Base-by-base conservation (phyloP, 2,888 invertebrate species). In the Latheticus oryzae region DNA sequence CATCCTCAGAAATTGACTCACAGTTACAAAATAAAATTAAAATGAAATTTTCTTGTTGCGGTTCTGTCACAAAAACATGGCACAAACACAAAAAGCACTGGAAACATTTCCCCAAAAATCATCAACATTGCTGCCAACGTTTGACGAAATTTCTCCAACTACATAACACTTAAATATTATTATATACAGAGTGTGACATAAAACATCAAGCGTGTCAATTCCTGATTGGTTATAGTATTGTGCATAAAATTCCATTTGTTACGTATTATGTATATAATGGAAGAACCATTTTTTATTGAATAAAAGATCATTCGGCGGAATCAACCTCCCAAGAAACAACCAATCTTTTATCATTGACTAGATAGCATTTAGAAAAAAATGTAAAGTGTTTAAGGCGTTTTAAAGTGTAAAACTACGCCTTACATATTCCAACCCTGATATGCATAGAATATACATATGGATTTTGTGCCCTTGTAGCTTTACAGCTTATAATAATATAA, bases 391-490 rank as follows among this genome's bases (percentile, higher is more conserved):
- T n/a, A n/a, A n/a, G n/a, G n/a, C n/a, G n/a, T n/a, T n/a, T n/a
- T n/a, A n/a, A n/a, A n/a, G n/a, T n/a, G n/a, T n/a, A n/a, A n/a
- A n/a, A n/a, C n/a, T n/a, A n/a, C n/a, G n/a, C n/a, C n/a, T n/a
- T n/a, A n/a, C n/a, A n/a, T n/a, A n/a, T n/a, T n/a, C n/a, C n/a
- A n/a, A n/a, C n/a, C n/a, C n/a, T n/a, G n/a, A n/a, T 54, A 54
- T 54, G 53, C 53, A 13, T 37, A 19, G 42, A 50, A 35, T 37
- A 56, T 55, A 38, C 37, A 47, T 23, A 45, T 42, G 52, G 48
- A 26, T 23, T n/a, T 60, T 57, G 61, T 58, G 58, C 55, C 61
- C 57, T 26, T 55, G 47, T 55, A 58, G 61, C 52, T 23, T 45
- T 37, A 42, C 52, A 52, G 52, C 60, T 60, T 53, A 26, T 47